phyloP scores from a whole-genome alignment of 2,797 vertebrate genomes.

The Hydrolagus colliei region DNA sequence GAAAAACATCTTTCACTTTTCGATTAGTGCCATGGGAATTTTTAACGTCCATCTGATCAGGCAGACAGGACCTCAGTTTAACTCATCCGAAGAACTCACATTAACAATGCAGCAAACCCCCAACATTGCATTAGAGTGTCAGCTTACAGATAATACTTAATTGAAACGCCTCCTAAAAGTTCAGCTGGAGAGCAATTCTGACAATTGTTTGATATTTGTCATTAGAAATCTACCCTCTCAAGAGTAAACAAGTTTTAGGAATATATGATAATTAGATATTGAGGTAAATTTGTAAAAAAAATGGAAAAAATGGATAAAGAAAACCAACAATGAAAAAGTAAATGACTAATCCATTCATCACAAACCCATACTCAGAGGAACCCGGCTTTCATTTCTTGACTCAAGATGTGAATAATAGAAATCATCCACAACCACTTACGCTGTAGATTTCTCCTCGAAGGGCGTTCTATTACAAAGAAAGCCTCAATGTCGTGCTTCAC shows the following conservation, averaged over 20 bases:
- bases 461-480: slow-evolving; percentile 5
- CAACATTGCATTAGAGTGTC: too few species aligned
- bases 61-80: too few species aligned
- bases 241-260: too few species aligned
- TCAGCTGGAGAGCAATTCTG: neutral
- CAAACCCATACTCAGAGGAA: neutral
- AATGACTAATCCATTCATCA: neutral
- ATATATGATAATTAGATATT: neutral
- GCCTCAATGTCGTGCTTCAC: neutral
- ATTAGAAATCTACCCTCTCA: neutral
- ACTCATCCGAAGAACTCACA: too few species aligned
- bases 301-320: neutral
- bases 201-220: neutral
- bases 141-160: neutral
- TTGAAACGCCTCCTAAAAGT: neutral
- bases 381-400: slow-evolving; percentile 5
- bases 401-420: slow-evolving; percentile 11
- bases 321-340: too few species aligned
- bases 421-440: slow-evolving; percentile 1
- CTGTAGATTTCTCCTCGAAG: neutral
- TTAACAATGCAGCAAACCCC: too few species aligned
- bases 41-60: too few species aligned
- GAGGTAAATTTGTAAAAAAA: neutral
- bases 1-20: too few species aligned
- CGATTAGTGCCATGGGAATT: too few species aligned